Conservation (phyloP, 2,113 vertebrate species). For the Cyprinodon variegatus region DNA sequence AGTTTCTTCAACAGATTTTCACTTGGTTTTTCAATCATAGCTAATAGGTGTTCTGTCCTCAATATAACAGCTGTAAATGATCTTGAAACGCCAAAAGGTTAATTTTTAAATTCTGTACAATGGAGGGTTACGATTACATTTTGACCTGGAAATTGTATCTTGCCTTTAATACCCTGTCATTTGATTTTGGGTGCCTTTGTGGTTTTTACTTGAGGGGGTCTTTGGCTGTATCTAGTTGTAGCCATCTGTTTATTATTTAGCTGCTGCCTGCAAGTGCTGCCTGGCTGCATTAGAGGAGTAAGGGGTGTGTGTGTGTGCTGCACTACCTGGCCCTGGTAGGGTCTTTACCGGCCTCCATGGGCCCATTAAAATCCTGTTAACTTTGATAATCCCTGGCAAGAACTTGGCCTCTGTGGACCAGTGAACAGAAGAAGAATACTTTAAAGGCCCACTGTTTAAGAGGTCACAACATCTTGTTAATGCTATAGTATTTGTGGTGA, state of each 20-base stretch:
- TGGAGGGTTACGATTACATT: conserved; percentile 85
- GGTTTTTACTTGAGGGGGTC: conserved; percentile 68
- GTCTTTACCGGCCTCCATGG: conserved; percentile 70
- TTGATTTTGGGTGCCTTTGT: conserved; percentile 81
- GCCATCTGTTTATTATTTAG: conserved; percentile 88
- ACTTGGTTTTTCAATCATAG: conserved; percentile 1
- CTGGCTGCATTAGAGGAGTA: conserved; percentile 77
- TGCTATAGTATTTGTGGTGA: conserved; percentile 43
- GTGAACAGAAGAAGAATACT: conserved; percentile 69
- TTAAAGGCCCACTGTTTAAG: conserved; percentile 75
- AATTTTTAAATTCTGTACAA: conserved; percentile 85
- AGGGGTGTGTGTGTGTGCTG: conserved; percentile 35
- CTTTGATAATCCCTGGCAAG: conserved; percentile 77
- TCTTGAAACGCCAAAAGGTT: conserved; percentile 82
- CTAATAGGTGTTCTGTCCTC: conserved; percentile 41
- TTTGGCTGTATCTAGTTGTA: conserved; percentile 84
- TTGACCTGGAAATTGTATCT: conserved; percentile 89
- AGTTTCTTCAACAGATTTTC: conserved; percentile 41
- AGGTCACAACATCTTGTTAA: conserved; percentile 69
- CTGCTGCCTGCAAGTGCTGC: conserved; percentile 80
- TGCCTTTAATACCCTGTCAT: conserved; percentile 85
- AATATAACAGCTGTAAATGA: conserved; percentile 75
- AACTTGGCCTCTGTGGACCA: conserved; percentile 67
- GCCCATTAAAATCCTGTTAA: conserved; percentile 80
- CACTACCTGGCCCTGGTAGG: conserved; percentile 70